phyloP scores from a whole-genome alignment of 2,113 vertebrate genomes.

The Ceratotherium simum region DNA sequence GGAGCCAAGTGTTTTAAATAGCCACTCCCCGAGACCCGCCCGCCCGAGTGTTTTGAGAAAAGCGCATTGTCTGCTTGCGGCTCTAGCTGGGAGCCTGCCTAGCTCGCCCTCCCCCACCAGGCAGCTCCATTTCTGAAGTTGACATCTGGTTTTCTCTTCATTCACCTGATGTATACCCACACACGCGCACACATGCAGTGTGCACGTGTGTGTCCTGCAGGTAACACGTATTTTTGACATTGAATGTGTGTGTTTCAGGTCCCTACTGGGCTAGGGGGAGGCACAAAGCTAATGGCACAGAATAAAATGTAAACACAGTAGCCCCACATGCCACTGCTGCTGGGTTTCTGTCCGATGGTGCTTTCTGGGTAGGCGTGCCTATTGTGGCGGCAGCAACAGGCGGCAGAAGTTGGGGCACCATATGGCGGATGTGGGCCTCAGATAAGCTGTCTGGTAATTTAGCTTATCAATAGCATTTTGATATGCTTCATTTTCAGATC shows the following conservation, averaged over 20 bases:
- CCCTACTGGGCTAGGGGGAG: not conserved
- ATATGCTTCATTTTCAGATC: constrained; percentile 91
- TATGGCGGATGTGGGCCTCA: constrained; percentile 97
- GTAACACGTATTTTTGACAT: not conserved
- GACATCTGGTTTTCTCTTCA: constrained; percentile 93
- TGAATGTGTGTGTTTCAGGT: constrained; percentile 30
- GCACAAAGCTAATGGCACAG: constrained; percentile 63
- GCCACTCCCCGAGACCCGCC: constrained; percentile 89
- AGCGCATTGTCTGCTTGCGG: constrained; percentile 90
- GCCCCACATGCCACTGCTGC: constrained; percentile 85
- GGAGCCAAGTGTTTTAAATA: constrained; percentile 95
- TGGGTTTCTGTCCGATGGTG: constrained; percentile 91
- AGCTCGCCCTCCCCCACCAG: constrained; percentile 87
- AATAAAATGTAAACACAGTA: constrained; percentile 92
- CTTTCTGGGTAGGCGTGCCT: constrained; percentile 90
- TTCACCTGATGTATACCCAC: constrained; percentile 86
- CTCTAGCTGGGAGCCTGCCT: constrained; percentile 85
- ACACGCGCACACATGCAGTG: not conserved
- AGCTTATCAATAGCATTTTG: constrained; percentile 92
- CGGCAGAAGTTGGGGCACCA: constrained; percentile 95
- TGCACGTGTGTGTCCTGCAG: not conserved
- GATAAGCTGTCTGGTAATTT: constrained; percentile 94
- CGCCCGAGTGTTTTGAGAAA: constrained; percentile 89
- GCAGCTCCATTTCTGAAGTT: constrained; percentile 88
- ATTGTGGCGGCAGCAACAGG: constrained; percentile 98